Evolutionary conservation across 2,888 invertebrate species (phyloP).

Genomic region (Lithophane ornitopus): DNA sequence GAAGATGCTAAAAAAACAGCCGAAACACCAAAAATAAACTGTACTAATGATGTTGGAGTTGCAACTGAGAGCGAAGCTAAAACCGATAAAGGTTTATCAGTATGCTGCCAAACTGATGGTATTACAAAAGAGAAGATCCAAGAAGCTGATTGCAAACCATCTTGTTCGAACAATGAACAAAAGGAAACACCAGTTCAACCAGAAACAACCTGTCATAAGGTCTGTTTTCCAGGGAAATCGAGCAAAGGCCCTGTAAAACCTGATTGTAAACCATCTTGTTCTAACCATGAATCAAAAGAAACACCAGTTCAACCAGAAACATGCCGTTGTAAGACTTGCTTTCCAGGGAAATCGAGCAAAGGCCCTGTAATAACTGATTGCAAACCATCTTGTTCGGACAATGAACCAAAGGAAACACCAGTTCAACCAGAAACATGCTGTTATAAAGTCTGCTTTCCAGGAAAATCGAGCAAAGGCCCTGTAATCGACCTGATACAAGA

Average conservation of each 20-base stretch:
- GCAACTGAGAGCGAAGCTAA: slow-evolving; percentile 16
- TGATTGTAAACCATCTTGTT: too few species aligned
- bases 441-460: slow-evolving; percentile 9
- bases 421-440: slow-evolving; percentile 5
- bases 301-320: too few species aligned
- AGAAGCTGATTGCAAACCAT: background rate
- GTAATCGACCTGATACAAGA: slow-evolving; percentile 82
- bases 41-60: slow-evolving; percentile 40
- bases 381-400: background rate
- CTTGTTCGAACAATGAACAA: background rate
- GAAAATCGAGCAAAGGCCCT: slow-evolving; percentile 70
- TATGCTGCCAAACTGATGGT: slow-evolving; percentile 48
- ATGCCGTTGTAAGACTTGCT: too few species aligned
- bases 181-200: background rate
- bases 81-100: background rate
- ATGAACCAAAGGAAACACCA: background rate
- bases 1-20: slow-evolving; percentile 3
- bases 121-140: background rate
- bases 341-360: too few species aligned
- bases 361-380: background rate
- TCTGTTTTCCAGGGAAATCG: too few species aligned
- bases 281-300: too few species aligned
- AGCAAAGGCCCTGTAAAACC: too few species aligned
- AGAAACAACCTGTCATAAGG: too few species aligned
- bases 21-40: background rate